Percentiles rank a stretch among this genome's conserved stretches.
Conservation (phyloP, 2,797 vertebrate species). For the Pipistrellus pygmaeus region DNA sequence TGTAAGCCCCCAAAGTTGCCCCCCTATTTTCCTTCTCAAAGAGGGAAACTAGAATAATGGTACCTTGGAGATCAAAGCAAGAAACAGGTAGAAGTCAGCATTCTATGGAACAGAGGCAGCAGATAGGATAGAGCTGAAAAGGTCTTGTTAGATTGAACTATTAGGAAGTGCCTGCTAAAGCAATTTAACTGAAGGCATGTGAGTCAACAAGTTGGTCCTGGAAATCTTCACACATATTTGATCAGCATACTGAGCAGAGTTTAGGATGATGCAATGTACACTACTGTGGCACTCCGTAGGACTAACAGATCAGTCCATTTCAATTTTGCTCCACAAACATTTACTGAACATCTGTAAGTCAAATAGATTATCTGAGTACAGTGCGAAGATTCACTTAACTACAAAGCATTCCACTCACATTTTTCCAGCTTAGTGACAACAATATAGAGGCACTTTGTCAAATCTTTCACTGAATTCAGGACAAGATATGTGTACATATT, state of each 20-base stretch:
- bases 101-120: not conserved
- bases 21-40: not conserved
- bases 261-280: not conserved
- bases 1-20: too few species aligned
- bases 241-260: not conserved
- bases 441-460: conserved; percentile 37
- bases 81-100: not conserved
- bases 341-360: not conserved
- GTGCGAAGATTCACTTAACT: conserved; percentile 26
- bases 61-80: not conserved
- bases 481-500: conserved; percentile 16
- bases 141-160: not conserved
- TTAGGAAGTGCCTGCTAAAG: not conserved
- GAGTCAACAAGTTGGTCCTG: not conserved
- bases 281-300: not conserved
- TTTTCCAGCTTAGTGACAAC: conserved; percentile 61
- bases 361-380: not conserved
- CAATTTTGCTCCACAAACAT: conserved; percentile 14
- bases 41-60: not conserved
- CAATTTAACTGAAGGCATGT: not conserved
- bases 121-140: not conserved
- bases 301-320: conserved; percentile 13
- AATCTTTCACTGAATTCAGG: conserved; percentile 49
- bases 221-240: not conserved
- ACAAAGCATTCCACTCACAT: conserved; percentile 27